Evolutionary conservation across 2,113 vertebrate species (phyloP).

Genomic region (Pimephales promelas): DNA sequence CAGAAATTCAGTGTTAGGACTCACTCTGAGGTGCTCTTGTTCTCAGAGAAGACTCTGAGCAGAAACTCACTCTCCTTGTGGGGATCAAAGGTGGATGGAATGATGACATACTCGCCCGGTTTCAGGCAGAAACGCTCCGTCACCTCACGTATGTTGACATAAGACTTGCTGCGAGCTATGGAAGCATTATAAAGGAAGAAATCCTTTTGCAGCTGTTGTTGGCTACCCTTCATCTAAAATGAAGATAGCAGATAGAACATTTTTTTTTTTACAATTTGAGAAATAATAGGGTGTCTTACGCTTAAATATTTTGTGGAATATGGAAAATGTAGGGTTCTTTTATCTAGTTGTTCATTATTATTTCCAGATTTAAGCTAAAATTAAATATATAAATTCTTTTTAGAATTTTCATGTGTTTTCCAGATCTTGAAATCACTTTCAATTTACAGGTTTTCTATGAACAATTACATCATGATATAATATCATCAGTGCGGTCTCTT

Average conservation of each 20-base stretch:
- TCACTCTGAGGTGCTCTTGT: conserved; percentile 93
- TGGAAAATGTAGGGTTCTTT: not conserved
- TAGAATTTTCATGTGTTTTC: not conserved
- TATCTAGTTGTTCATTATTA: not conserved
- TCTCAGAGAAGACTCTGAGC: conserved; percentile 97
- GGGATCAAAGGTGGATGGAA: conserved; percentile 91
- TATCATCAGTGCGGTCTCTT: not conserved
- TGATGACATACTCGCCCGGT: conserved; percentile 90
- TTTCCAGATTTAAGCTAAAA: not conserved
- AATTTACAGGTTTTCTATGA: not conserved
- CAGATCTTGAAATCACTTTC: not conserved
- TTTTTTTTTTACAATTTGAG: not conserved
- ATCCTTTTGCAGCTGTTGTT: conserved; percentile 90
- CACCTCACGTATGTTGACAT: conserved; percentile 94
- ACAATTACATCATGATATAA: not conserved
- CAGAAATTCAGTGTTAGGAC: conserved; percentile 55
- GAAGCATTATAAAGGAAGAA: conserved; percentile 96
- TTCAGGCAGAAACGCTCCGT: conserved; percentile 89
- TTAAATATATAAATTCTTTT: not conserved
- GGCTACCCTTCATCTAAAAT: conserved; percentile 85
- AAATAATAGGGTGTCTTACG: too few relatives aligned
- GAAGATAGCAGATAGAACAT: not conserved
- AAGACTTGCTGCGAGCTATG: conserved; percentile 88
- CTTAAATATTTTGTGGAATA: too few relatives aligned
- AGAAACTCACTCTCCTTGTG: conserved; percentile 95